A percentile compares a stretch with the other conserved stretches of the same genome.
These are phyloP conservation scores for Masticophis lateralis DNA, from an alignment of 2,797 vertebrate species.

Conservation along the genomic window DNA sequence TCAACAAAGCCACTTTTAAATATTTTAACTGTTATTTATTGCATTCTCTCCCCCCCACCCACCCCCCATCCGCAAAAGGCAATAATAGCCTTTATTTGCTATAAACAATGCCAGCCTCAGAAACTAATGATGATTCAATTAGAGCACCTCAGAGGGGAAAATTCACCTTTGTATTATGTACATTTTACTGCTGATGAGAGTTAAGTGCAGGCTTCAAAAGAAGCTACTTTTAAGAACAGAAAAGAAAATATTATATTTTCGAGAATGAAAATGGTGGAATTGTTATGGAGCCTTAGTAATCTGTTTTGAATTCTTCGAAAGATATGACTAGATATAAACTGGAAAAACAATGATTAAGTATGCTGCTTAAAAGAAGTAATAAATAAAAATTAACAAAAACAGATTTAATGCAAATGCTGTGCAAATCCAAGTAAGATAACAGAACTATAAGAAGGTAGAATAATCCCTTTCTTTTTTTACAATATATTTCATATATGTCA, in stretches of 20 bases:
- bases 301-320: constrained; percentile 23
- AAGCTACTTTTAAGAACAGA: constrained; percentile 64
- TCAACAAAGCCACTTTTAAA: constrained; percentile 60
- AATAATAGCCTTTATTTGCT: constrained; percentile 54
- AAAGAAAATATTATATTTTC: constrained; percentile 59
- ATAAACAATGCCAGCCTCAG: constrained; percentile 47
- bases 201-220: constrained; percentile 64
- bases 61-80: constrained; percentile 20
- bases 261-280: constrained; percentile 33
- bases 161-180: constrained; percentile 62
- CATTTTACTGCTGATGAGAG: constrained; percentile 65
- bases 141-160: constrained; percentile 56
- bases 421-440: background rate
- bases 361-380: background rate
- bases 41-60: background rate
- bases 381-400: background rate
- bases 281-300: background rate
- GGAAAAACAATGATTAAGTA: background rate
- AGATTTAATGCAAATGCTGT: background rate
- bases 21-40: constrained; percentile 61
- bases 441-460: background rate
- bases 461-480: background rate
- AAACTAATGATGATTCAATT: constrained; percentile 66
- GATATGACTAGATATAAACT: background rate
- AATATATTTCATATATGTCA: background rate